A percentile compares a stretch with the other conserved stretches of the same genome.
Evolutionary conservation across 2,888 invertebrate species (phyloP).

Genomic region (Cinara cedri): DNA sequence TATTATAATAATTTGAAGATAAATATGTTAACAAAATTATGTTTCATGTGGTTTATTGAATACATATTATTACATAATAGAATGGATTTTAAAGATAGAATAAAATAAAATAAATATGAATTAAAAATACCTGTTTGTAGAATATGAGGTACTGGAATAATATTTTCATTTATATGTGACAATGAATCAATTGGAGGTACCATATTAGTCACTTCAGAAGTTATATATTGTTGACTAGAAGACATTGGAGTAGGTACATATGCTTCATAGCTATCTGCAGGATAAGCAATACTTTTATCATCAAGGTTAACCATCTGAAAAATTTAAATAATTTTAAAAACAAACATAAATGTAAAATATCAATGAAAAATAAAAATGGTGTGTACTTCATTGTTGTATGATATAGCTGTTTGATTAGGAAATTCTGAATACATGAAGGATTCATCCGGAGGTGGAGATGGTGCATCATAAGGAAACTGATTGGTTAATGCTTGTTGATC

Average conservation of each 20-base stretch:
- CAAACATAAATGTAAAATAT: not conserved
- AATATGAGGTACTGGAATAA: conserved; percentile 17
- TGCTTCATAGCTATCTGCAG: conserved; percentile 31
- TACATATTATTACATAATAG: not conserved
- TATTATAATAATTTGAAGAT: not conserved
- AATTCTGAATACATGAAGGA: conserved; percentile 32
- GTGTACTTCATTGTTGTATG: conserved; percentile 33
- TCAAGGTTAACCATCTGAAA: conserved; percentile 5
- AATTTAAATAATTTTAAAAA: conserved; percentile 9
- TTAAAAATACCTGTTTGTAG: conserved; percentile 25
- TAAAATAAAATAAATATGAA: not conserved
- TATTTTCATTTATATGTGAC: conserved; percentile 29
- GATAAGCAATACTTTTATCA: conserved; percentile 14
- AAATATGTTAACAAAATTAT: not conserved
- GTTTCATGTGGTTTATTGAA: not conserved
- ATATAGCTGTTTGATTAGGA: conserved; percentile 11
- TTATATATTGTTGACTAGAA: conserved; percentile 46
- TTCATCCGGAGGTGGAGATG: conserved; percentile 46
- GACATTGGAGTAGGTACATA: conserved; percentile 49
- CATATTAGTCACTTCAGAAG: conserved; percentile 31
- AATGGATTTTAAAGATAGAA: not conserved
- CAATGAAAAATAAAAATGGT: not conserved
- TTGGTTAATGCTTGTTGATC: conserved; percentile 21
- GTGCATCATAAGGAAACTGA: conserved; percentile 52
- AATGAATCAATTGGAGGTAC: conserved; percentile 13